Conservation (phyloP, 2,888 invertebrate species). For the Altica lythri region DNA sequence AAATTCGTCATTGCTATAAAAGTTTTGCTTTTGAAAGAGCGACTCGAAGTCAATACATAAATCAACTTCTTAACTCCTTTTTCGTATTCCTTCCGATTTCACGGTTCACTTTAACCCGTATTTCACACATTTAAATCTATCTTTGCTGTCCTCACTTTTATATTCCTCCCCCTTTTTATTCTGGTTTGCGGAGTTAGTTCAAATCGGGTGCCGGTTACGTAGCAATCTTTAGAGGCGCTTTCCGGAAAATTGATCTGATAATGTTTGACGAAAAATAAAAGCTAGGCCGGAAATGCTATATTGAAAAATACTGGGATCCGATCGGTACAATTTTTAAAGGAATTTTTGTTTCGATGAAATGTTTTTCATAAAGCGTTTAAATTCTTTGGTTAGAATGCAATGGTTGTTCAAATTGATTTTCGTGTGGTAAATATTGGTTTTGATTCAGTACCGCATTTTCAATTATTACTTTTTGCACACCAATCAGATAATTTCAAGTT, state of each 20-base stretch:
- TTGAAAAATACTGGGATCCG: constrained; percentile 3
- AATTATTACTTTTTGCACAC: too few species aligned
- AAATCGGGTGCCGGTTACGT: constrained; percentile 37
- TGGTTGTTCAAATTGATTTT: too few species aligned
- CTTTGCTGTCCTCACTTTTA: constrained; percentile 33
- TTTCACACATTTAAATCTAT: constrained; percentile 45
- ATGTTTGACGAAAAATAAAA: constrained; percentile 15
- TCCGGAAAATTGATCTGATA: constrained; percentile 15
- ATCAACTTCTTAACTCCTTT: constrained; percentile 45
- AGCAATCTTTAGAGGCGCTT: constrained; percentile 11
- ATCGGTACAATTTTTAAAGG: neutral
- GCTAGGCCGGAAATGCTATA: constrained; percentile 4
- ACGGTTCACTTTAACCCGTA: constrained; percentile 43
- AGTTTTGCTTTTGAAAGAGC: constrained; percentile 38
- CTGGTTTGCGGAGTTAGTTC: constrained; percentile 16
- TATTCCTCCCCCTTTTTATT: constrained; percentile 24
- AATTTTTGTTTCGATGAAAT: neutral
- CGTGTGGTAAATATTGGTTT: too few species aligned
- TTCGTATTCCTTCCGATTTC: constrained; percentile 41
- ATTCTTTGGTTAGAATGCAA: too few species aligned
- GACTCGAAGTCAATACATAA: constrained; percentile 45
- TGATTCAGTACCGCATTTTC: too few species aligned
- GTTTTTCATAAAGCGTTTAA: constrained; percentile 3
- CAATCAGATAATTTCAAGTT: too few species aligned
- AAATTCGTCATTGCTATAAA: constrained; percentile 45